These are phyloP conservation scores for Brenthis ino DNA, from an alignment of 2,888 invertebrate genomes.

Conservation along the genomic window DNA sequence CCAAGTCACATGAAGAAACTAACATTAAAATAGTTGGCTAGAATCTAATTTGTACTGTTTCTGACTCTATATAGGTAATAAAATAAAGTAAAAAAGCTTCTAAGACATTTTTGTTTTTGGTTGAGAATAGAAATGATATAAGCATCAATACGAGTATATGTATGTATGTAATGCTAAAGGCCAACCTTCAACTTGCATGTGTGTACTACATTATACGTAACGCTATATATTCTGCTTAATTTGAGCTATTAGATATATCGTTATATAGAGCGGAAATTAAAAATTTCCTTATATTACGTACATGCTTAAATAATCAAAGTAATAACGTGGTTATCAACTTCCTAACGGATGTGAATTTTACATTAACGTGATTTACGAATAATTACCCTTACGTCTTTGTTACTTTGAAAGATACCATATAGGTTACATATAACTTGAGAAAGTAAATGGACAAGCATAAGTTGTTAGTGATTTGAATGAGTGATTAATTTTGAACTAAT, in stretches of 20 bases:
- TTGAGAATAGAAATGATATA: background rate
- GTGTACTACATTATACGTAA: background rate
- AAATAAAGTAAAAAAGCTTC: too few species aligned
- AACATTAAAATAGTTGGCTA: too few species aligned
- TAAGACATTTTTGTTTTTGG: background rate
- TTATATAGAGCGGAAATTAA: slow-evolving; percentile 22
- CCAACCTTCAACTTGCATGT: background rate
- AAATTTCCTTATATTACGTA: slow-evolving; percentile 40
- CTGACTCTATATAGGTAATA: too few species aligned
- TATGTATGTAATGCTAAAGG: background rate
- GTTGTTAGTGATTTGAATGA: background rate
- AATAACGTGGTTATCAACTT: slow-evolving; percentile 37
- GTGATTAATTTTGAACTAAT: too few species aligned
- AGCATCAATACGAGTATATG: background rate
- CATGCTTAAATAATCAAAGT: slow-evolving; percentile 44
- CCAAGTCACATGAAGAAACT: too few species aligned
- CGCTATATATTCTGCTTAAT: slow-evolving; percentile 14
- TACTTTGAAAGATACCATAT: background rate
- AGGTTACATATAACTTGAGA: background rate
- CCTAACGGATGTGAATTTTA: slow-evolving; percentile 36
- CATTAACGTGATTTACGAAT: slow-evolving; percentile 25
- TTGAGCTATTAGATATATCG: slow-evolving; percentile 12
- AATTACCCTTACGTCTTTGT: slow-evolving; percentile 16
- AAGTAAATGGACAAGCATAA: slow-evolving; percentile 4
- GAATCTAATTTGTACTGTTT: too few species aligned